Conservation (phyloP, 30 jellyfish, hydroid and myxozoan species). For the Nemopilema nomurai region DNA sequence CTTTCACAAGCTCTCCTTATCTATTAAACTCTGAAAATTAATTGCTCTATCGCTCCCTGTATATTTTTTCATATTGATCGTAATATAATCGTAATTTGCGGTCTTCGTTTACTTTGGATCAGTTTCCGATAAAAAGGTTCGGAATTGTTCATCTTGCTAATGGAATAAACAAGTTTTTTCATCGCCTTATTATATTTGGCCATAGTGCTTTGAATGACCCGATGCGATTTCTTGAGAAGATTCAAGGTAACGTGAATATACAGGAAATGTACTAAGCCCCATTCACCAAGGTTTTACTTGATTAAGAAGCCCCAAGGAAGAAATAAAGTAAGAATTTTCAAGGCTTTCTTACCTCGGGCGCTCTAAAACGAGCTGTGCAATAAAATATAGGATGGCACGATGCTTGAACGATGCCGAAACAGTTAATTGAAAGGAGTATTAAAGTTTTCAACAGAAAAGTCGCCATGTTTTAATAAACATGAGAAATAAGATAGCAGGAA, state of each 20-base stretch:
- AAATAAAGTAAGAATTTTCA: background rate
- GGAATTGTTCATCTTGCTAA: background rate
- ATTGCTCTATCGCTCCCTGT: background rate
- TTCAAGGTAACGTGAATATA: background rate
- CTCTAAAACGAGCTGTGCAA: no score
- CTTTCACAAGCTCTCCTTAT: background rate
- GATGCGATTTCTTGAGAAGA: no score
- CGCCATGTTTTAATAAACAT: no score
- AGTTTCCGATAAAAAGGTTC: background rate
- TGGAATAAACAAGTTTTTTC: background rate
- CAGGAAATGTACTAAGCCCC: background rate
- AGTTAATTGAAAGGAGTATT: no score
- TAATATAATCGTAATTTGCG: background rate
- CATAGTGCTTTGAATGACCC: background rate
- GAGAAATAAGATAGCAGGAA: no score
- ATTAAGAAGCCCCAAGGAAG: background rate
- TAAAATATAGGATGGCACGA: no score
- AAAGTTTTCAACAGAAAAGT: no score
- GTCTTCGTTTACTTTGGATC: background rate
- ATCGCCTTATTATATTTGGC: background rate
- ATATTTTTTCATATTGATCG: background rate
- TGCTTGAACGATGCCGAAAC: no score
- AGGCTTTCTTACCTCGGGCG: no score
- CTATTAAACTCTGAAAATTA: background rate
- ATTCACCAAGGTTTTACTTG: background rate